Base-by-base conservation (phyloP, 2,888 invertebrate genomes). In the Ennomos fuscantarius region DNA sequence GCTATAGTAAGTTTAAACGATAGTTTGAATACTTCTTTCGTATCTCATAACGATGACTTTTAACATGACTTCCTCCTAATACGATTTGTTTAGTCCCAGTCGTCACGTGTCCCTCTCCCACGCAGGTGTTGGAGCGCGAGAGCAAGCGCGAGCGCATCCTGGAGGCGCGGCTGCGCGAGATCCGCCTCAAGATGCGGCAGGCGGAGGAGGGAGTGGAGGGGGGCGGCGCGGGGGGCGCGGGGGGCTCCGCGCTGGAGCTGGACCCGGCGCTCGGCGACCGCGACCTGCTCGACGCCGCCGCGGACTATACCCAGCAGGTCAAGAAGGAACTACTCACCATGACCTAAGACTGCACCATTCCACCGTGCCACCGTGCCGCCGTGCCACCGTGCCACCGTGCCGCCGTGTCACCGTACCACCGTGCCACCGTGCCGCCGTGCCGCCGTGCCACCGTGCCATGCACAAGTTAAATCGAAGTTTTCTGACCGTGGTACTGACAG, bases 121-220 rank as follows among this genome's bases (percentile, higher is more conserved):
- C 12, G 15, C 71, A 97, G 97, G 95, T 97, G 93, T 94, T 98
- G 72, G 98, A 98, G 70, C 93, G 98, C 48, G 98, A 98, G 87
- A 94, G 95, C 53, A 94, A 96, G 56, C 93, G 98, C 52, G 98
- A 98, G 82, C 97, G 97, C 81, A 98, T 98, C 54, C 92, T 98
- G 67, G 98, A 98, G 81, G 95, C 97, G 5, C 95, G 97, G 69
- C 94, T 96, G 75, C 94, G 98, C 62, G 98, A 98, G 87, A 93
- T 97, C 64, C 93, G 94, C 42, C 83, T 96, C 12, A 95, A 94
- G 83, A 66, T 67, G 75, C 77, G 83, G 36, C 82, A 86, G 68
- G 85, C 81, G 37, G 86, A 84, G 57, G 84, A 84, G 60, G 81
- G 74, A 59, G 76, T 77, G 65, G 78, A 73, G 2, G 63, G 54